phyloP scores from a whole-genome alignment of 2,888 invertebrate species.

The Tenthredo mesomela region DNA sequence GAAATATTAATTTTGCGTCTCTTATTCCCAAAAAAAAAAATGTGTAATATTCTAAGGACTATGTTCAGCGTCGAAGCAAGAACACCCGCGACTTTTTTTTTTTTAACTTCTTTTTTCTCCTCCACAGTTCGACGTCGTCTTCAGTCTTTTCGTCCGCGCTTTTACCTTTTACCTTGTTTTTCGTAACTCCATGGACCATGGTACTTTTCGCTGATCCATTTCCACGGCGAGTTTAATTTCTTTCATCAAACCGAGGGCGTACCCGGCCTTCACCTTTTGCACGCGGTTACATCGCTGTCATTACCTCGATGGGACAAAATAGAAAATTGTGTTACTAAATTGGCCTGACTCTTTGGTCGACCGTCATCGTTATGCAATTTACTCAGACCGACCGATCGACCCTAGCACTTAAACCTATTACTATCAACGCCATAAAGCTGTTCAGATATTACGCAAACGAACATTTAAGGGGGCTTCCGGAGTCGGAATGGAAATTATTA shows the following conservation, averaged over 20 bases:
- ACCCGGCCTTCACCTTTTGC: neutral
- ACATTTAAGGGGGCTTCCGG: neutral
- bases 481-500: neutral
- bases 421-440: neutral
- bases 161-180: neutral
- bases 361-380: conserved; percentile 26
- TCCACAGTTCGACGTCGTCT: neutral
- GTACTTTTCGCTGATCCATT: neutral
- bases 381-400: neutral
- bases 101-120: neutral
- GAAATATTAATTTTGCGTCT: neutral
- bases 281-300: neutral
- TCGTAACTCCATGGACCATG: neutral
- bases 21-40: too few relatives aligned
- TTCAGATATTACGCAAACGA: neutral
- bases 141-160: neutral
- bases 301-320: conserved; percentile 27
- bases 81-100: neutral
- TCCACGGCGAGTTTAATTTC: conserved; percentile 1
- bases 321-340: conserved; percentile 25
- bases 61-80: neutral
- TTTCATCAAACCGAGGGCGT: neutral
- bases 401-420: conserved; percentile 17
- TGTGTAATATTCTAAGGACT: neutral
- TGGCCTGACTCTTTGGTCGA: neutral